A percentile compares a stretch with the other conserved stretches of the same genome.
These are phyloP conservation scores for Pammene fasciana DNA, from an alignment of 2,888 invertebrate genomes.

Conservation along the genomic window DNA sequence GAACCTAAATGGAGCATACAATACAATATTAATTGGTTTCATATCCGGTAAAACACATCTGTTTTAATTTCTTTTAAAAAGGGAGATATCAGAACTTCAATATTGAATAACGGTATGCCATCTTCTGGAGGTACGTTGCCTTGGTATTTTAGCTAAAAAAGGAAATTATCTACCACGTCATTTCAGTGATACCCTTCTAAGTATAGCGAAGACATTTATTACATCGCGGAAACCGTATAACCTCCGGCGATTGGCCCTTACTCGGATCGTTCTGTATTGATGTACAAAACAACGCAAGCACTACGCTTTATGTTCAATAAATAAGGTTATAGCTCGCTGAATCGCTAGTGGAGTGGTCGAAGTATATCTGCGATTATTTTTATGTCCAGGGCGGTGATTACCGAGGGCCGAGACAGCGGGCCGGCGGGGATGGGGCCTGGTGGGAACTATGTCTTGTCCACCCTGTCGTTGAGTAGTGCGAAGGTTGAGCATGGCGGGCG, in stretches of 20 bases:
- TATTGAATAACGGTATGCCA: too few species aligned
- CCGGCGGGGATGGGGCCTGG: slow-evolving; percentile 67
- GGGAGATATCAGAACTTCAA: too few species aligned
- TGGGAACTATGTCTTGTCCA: slow-evolving; percentile 90
- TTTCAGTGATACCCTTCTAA: slow-evolving; percentile 12
- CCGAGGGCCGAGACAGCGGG: slow-evolving; percentile 72
- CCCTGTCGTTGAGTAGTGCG: slow-evolving; percentile 89
- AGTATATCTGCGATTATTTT: slow-evolving; percentile 34
- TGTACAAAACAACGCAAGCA: slow-evolving; percentile 40
- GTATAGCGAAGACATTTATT: slow-evolving; percentile 31
- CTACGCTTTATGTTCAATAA: slow-evolving; percentile 40
- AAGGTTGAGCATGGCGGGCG: slow-evolving; percentile 92
- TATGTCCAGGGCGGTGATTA: slow-evolving; percentile 66
- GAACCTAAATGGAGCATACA: too few species aligned
- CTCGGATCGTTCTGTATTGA: slow-evolving; percentile 37
- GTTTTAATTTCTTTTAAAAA: too few species aligned
- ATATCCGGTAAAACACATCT: too few species aligned
- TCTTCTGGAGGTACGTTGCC: too few species aligned
- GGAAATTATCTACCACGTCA: not conserved
- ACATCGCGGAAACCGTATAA: slow-evolving; percentile 23
- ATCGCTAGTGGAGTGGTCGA: slow-evolving; percentile 34
- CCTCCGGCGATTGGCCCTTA: slow-evolving; percentile 37
- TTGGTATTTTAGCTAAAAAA: not conserved
- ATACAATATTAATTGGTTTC: too few species aligned
- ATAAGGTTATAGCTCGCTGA: slow-evolving; percentile 33